Conservation (phyloP, 2,888 invertebrate genomes). For the Carcina quercana region DNA sequence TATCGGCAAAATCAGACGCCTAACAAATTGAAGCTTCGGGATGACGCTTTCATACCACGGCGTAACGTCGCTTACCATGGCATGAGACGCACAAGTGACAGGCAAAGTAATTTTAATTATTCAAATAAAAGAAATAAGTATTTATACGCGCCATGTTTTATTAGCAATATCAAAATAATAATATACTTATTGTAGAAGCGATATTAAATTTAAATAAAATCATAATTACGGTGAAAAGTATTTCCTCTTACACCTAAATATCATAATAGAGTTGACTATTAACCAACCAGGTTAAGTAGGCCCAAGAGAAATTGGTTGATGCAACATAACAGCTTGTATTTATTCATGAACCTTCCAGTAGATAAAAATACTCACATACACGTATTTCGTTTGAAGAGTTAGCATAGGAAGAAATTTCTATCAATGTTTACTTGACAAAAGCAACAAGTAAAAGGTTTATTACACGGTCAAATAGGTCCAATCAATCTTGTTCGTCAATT, state of each 20-base stretch:
- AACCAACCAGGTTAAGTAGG: slow-evolving; percentile 38
- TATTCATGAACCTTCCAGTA: no score
- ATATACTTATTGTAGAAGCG: slow-evolving; percentile 27
- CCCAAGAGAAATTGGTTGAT: no score
- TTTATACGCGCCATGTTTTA: slow-evolving; percentile 41
- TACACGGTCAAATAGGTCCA: background rate
- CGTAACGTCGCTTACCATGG: no score
- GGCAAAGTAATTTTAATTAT: no score
- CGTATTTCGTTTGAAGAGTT: background rate
- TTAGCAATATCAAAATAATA: no score
- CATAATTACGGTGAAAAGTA: slow-evolving; percentile 50
- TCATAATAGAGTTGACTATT: slow-evolving; percentile 22
- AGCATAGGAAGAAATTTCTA: no score
- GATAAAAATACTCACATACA: slow-evolving; percentile 3
- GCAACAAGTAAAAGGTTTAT: background rate
- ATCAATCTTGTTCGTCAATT: no score
- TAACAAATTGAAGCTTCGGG: no score
- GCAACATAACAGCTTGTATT: no score
- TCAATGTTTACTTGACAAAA: background rate
- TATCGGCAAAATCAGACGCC: no score
- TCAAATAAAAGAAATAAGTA: slow-evolving; percentile 27
- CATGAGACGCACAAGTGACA: no score
- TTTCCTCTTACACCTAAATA: slow-evolving; percentile 34
- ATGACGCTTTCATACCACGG: no score
- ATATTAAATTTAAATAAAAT: slow-evolving; percentile 36